Evolutionary conservation across 2,888 invertebrate genomes (phyloP).

Genomic region (Pseudeuparius sepicola): DNA sequence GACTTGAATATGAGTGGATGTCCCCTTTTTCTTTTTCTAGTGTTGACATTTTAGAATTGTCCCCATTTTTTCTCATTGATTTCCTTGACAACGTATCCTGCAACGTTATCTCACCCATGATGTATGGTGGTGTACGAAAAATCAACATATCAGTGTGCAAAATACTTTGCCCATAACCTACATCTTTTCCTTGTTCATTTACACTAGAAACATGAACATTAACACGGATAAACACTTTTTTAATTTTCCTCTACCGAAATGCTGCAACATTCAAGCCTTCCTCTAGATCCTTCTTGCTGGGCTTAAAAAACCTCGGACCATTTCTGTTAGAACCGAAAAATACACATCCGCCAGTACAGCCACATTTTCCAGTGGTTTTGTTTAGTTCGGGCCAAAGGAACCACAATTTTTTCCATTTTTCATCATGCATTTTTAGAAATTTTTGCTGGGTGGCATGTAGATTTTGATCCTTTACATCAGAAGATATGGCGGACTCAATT

Average conservation of each 20-base stretch:
- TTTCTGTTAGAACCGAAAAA: conserved; percentile 93
- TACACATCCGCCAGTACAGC: conserved; percentile 88
- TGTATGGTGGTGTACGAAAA: conserved; percentile 85
- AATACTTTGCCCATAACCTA: conserved; percentile 90
- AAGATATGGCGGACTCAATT: conserved; percentile 80
- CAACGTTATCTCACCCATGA: conserved; percentile 63
- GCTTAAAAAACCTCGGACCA: conserved; percentile 81
- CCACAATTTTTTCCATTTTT: conserved; percentile 78
- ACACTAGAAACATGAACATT: conserved; percentile 40
- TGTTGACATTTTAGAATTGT: conserved; percentile 26
- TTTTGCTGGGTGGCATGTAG: conserved; percentile 72
- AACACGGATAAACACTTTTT: not conserved
- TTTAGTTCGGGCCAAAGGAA: conserved; percentile 82
- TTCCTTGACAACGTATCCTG: conserved; percentile 47
- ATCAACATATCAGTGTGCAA: conserved; percentile 77
- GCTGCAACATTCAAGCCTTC: conserved; percentile 78
- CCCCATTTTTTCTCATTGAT: conserved; percentile 20
- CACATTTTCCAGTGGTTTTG: conserved; percentile 61
- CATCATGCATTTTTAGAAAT: conserved; percentile 74
- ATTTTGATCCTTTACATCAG: conserved; percentile 57
- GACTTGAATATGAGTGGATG: conserved; percentile 35
- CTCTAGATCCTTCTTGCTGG: conserved; percentile 65
- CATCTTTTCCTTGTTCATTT: conserved; percentile 69
- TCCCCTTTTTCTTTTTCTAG: conserved; percentile 28
- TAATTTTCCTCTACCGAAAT: conserved; percentile 45